These are phyloP conservation scores for Platyscapa corneri DNA, from an alignment of 1,140 invertebrate genomes.

Conservation along the genomic window DNA sequence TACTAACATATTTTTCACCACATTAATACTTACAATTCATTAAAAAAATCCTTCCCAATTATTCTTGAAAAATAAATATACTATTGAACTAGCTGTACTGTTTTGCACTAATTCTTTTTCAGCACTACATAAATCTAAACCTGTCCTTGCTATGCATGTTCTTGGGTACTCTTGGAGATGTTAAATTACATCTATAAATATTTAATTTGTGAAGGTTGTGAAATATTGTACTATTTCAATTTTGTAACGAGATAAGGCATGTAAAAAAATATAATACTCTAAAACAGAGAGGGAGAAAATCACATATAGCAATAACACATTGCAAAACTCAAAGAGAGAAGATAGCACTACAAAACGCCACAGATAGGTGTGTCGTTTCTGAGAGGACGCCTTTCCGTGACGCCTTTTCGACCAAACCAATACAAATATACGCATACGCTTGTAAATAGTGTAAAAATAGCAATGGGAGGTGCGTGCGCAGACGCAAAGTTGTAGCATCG, in stretches of 20 bases:
- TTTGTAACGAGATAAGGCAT: constrained; percentile 21
- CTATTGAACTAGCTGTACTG: background rate
- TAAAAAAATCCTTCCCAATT: background rate
- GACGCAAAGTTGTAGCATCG: background rate
- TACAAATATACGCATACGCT: background rate
- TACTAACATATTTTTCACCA: background rate
- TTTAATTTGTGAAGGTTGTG: background rate
- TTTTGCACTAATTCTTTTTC: background rate
- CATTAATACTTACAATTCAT: background rate
- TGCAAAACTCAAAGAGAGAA: background rate
- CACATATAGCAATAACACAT: background rate
- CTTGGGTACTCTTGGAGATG: background rate
- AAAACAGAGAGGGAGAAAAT: background rate
- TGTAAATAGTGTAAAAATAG: background rate
- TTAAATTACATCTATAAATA: background rate
- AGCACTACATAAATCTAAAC: background rate
- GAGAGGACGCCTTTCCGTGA: constrained; percentile 52
- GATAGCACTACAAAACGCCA: background rate
- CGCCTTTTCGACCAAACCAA: constrained; percentile 39
- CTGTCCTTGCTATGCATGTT: background rate
- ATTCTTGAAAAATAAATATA: background rate
- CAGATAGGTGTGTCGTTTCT: constrained; percentile 50
- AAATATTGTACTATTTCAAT: background rate
- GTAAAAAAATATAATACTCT: background rate
- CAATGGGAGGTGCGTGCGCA: background rate